Evolutionary conservation across 2,797 vertebrate genomes (phyloP), one percentile per base, ranked within the genome.

Genomic region (Falco biarmicus): DNA sequence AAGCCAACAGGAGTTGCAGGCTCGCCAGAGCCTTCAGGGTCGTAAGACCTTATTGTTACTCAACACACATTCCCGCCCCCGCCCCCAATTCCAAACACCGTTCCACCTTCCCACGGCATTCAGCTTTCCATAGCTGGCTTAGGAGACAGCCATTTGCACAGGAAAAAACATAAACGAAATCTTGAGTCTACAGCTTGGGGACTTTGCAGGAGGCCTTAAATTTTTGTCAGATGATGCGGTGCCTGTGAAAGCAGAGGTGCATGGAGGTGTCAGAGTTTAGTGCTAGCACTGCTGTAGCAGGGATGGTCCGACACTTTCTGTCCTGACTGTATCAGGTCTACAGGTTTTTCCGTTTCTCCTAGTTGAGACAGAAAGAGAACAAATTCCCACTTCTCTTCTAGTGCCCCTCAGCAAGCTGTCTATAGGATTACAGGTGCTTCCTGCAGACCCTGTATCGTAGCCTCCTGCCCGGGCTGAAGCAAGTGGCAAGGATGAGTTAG

Each of bases 261-360:
- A 6, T 5, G 0, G 4, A 48, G 66, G 28, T 9, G 66, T 3
- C 48, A 29, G 34, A 37, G 56, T 6, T 45, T 0, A 19, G 28
- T 1, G 51, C 17, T 8, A 10, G 56, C 21, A 11, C 5, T 2
- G 0, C 83, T 19, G 34, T 9, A 20, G 50, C 17, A 1, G 3
- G 45, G 18, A 71, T 4, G 59, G 21, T 31, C 22, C 25, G 83
- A 41, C 39, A 9, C 29, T 29, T 74, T 64, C 51, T 71, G 51
- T 48, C 20, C 51, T 34, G 43, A 29, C 26, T 13, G 3, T n/a
- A 11, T 24, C 48, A 18, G 19, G 15, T 31, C 61, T 41, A 11
- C 22, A 26, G 50, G 68, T 32, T 88, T 64, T 71, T 26, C 60
- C 57, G 0, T 29, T 50, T 64, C 78, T 84, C n/a, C 68, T 28